These are phyloP conservation scores for Bufotes viridis DNA, from an alignment of 2,797 vertebrate genomes.

Conservation along the genomic window DNA sequence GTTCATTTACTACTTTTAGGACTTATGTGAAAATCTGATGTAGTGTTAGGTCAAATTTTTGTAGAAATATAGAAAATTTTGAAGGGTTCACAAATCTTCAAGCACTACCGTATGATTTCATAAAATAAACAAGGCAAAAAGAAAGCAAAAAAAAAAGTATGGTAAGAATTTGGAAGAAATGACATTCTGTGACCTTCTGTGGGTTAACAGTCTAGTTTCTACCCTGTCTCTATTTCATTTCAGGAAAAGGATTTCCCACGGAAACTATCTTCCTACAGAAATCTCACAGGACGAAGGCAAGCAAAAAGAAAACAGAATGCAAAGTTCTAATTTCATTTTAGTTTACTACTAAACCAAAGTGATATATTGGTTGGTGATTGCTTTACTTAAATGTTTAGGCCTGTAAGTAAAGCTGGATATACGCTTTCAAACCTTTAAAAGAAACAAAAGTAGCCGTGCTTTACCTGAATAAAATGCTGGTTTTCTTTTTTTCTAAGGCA, in stretches of 20 bases:
- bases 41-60: too few relatives aligned
- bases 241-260: slow-evolving; percentile 59
- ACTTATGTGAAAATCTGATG: too few relatives aligned
- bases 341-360: neutral
- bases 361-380: neutral
- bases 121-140: neutral
- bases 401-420: too few relatives aligned
- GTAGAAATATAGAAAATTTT: too few relatives aligned
- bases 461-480: too few relatives aligned
- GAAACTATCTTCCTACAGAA: slow-evolving; percentile 47
- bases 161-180: neutral
- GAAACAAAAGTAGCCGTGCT: too few relatives aligned
- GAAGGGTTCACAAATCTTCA: too few relatives aligned
- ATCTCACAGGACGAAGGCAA: neutral
- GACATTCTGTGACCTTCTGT: slow-evolving; percentile 12
- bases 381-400: neutral
- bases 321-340: neutral
- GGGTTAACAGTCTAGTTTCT: slow-evolving; percentile 44
- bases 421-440: too few relatives aligned
- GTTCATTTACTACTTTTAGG: too few relatives aligned
- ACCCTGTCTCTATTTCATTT: slow-evolving; percentile 40
- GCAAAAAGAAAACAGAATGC: neutral
- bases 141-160: neutral
- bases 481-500: too few relatives aligned
- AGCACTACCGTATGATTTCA: neutral